Conservation (phyloP, 2,888 invertebrate genomes). For the Hoplodrina ambigua region DNA sequence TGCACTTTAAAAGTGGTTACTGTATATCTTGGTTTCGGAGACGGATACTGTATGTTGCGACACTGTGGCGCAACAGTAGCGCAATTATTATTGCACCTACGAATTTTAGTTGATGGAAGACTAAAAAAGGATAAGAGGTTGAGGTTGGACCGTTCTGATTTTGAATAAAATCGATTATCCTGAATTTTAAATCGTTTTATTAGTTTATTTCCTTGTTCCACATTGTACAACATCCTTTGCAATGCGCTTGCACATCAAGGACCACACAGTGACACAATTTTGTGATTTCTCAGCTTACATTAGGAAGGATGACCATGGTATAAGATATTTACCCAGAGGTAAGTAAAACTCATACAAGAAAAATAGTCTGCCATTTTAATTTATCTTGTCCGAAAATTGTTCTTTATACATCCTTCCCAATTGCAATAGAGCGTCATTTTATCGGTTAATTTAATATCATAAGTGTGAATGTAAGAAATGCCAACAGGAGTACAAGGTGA, state of each 20-base stretch:
- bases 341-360: too few relatives aligned
- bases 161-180: conserved; percentile 17
- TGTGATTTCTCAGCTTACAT: too few relatives aligned
- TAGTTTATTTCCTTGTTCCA: neutral
- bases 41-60: conserved; percentile 7
- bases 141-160: neutral
- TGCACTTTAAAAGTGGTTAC: conserved; percentile 41
- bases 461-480: neutral
- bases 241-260: neutral
- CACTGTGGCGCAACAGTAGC: neutral
- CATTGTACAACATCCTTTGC: neutral
- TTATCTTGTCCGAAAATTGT: too few relatives aligned
- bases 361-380: too few relatives aligned
- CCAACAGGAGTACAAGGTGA: neutral
- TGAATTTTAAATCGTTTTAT: conserved; percentile 17
- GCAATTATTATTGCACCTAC: conserved; percentile 1
- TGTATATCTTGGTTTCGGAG: conserved; percentile 14
- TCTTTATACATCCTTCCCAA: neutral
- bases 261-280: neutral
- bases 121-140: neutral
- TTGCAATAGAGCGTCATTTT: neutral
- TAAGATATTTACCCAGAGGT: too few relatives aligned
- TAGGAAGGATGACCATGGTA: too few relatives aligned
- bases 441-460: neutral
- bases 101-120: neutral